These are phyloP conservation scores for Melieria omissa DNA, from an alignment of 2,888 invertebrate genomes.

Conservation along the genomic window DNA sequence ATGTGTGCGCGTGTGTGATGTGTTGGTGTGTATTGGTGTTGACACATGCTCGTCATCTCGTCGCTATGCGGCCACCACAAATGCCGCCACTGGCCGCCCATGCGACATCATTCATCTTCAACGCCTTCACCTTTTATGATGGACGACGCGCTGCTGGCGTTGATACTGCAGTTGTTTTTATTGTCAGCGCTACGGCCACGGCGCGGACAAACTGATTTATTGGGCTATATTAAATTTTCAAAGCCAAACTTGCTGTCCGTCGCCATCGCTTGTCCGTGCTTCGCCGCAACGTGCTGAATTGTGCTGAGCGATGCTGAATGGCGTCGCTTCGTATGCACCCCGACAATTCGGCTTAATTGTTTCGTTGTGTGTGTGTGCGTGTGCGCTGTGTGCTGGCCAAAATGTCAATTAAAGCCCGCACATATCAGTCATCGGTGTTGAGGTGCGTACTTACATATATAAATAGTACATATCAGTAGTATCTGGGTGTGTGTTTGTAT, in stretches of 20 bases:
- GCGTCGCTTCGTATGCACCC: no score
- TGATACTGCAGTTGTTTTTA: slow-evolving; percentile 31
- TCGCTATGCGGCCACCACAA: slow-evolving; percentile 1
- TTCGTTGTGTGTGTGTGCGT: slow-evolving; percentile 10
- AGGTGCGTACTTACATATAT: slow-evolving; percentile 3
- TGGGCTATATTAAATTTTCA: slow-evolving; percentile 44
- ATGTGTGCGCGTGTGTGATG: neutral
- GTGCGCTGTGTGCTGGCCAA: slow-evolving; percentile 38
- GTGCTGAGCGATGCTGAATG: no score
- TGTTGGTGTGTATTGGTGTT: neutral
- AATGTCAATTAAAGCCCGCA: slow-evolving; percentile 45
- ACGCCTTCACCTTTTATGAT: slow-evolving; percentile 9
- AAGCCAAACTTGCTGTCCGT: slow-evolving; percentile 2
- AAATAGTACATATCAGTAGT: slow-evolving; percentile 4
- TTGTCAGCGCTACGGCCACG: neutral
- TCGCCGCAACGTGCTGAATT: neutral
- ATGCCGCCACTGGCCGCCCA: neutral
- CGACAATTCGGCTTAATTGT: slow-evolving; percentile 8
- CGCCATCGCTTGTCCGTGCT: neutral
- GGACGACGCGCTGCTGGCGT: slow-evolving; percentile 26
- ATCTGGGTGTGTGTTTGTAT: slow-evolving; percentile 24
- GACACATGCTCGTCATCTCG: neutral
- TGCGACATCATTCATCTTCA: slow-evolving; percentile 14
- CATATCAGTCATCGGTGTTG: slow-evolving; percentile 1
- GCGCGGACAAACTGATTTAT: slow-evolving; percentile 44